Evolutionary conservation across 2,888 invertebrate genomes (phyloP).

Genomic region (Melikaiella ostensackeni): DNA sequence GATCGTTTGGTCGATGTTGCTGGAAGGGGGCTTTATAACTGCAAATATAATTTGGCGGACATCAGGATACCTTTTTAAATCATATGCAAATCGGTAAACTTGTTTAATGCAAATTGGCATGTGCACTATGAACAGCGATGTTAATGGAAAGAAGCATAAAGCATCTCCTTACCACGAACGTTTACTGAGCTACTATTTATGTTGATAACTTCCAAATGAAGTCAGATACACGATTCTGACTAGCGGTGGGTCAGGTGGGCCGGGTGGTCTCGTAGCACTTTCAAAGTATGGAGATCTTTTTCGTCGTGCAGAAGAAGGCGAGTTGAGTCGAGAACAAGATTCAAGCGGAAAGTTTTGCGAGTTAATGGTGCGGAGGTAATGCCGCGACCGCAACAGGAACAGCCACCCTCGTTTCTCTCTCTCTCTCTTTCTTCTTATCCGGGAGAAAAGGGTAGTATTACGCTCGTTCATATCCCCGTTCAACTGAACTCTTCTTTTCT

Average conservation of each 20-base stretch:
- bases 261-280: constrained; percentile 63
- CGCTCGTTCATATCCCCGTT: constrained; percentile 52
- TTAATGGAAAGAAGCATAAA: constrained; percentile 61
- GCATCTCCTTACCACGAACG: constrained; percentile 57
- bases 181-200: constrained; percentile 68
- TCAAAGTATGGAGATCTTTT: constrained; percentile 72
- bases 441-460: constrained; percentile 40
- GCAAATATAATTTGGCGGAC: too few species aligned
- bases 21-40: too few species aligned
- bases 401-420: constrained; percentile 64
- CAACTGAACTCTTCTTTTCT: constrained; percentile 54
- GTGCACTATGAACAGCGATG: constrained; percentile 42
- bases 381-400: constrained; percentile 75
- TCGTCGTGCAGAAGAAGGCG: constrained; percentile 62
- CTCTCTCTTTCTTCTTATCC: constrained; percentile 28
- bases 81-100: constrained; percentile 8
- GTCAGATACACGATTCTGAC: constrained; percentile 60
- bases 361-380: constrained; percentile 77
- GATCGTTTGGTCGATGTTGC: too few species aligned
- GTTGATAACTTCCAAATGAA: constrained; percentile 73
- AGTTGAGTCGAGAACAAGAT: constrained; percentile 75
- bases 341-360: constrained; percentile 76
- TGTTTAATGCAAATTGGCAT: constrained; percentile 21
- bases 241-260: constrained; percentile 58
- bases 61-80: neutral